phyloP scores from a whole-genome alignment of 2,888 invertebrate species.

The Lobophora halterata region DNA sequence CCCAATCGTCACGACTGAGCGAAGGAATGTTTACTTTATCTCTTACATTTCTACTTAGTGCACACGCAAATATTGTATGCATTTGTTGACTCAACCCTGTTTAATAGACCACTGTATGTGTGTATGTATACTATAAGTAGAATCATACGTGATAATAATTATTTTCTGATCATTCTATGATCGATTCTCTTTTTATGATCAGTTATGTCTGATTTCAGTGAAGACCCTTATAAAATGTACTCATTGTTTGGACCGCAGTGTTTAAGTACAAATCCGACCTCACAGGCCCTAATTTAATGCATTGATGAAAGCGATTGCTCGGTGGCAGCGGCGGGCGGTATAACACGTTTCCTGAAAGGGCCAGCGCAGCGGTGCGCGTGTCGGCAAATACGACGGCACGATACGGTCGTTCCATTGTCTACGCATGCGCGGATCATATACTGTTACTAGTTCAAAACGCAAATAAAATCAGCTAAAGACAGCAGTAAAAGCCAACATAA shows the following conservation, averaged over 20 bases:
- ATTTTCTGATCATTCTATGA: too few species aligned
- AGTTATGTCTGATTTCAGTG: conserved; percentile 10
- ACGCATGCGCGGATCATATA: conserved; percentile 45
- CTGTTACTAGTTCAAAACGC: conserved; percentile 46
- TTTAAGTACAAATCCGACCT: conserved; percentile 38
- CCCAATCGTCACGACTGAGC: conserved; percentile 58
- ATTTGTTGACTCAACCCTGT: too few species aligned
- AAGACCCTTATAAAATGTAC: conserved; percentile 24
- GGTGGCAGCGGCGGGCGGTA: conserved; percentile 33
- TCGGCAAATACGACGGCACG: conserved; percentile 42
- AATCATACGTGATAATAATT: too few species aligned
- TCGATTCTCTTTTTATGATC: too few species aligned
- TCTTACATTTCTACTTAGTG: conserved; percentile 36
- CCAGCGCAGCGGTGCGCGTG: conserved; percentile 36
- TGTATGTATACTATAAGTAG: too few species aligned
- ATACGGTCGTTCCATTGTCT: conserved; percentile 41
- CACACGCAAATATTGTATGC: conserved; percentile 28
- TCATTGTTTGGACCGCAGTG: conserved; percentile 42
- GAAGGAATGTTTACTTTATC: conserved; percentile 43
- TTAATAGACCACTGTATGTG: too few species aligned
- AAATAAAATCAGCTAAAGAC: conserved; percentile 58
- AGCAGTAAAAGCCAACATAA: conserved; percentile 51
- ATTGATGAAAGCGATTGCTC: conserved; percentile 47
- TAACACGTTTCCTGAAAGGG: conserved; percentile 42
- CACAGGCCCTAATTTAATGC: conserved; percentile 48